These are phyloP conservation scores for Tiaroga cobitis DNA, from an alignment of 2,797 vertebrate genomes.

Conservation along the genomic window DNA sequence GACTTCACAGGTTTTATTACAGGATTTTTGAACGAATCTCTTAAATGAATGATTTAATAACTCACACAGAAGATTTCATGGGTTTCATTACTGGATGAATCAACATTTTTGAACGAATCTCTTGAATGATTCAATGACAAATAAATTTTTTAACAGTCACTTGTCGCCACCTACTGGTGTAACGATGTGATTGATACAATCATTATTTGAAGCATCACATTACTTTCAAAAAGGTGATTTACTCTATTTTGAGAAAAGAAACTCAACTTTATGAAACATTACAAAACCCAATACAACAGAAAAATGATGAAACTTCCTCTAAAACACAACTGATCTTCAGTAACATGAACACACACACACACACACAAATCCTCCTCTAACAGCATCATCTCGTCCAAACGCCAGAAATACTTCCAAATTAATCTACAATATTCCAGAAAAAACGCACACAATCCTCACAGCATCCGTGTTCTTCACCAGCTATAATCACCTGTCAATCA, in stretches of 20 bases:
- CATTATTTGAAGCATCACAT: no score
- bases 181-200: no score
- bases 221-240: no score
- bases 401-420: neutral
- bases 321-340: neutral
- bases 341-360: neutral
- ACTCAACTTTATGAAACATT: neutral
- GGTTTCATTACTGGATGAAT: no score
- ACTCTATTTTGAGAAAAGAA: neutral
- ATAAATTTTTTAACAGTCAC: no score
- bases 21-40: no score
- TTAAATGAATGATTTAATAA: no score
- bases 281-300: neutral
- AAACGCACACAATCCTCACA: constrained; percentile 1
- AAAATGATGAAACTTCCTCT: neutral
- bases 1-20: no score
- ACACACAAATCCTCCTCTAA: neutral
- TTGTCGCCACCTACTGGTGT: no score
- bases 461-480: constrained; percentile 11
- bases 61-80: no score
- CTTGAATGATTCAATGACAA: no score
- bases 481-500: constrained; percentile 20
- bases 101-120: no score
- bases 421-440: constrained; percentile 13
- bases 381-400: neutral